These are phyloP conservation scores for Diorhabda sublineata DNA, from an alignment of 1,140 invertebrate species.

Conservation along the genomic window DNA sequence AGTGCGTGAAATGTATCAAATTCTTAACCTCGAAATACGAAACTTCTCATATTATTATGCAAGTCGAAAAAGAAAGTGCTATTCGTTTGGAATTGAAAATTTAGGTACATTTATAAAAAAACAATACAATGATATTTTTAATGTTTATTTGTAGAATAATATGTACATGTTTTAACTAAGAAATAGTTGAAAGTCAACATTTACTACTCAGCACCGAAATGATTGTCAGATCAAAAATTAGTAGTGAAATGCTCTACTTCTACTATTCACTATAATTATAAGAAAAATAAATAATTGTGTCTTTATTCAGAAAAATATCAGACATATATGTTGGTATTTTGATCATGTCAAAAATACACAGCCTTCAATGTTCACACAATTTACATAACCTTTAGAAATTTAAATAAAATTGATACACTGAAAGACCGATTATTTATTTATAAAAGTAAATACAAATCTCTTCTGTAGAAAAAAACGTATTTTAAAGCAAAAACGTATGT, in stretches of 20 bases:
- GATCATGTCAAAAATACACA: neutral
- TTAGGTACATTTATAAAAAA: too few relatives aligned
- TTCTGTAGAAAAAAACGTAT: too few relatives aligned
- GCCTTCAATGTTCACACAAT: conserved; percentile 2
- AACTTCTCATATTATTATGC: too few relatives aligned
- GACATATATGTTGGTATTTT: neutral
- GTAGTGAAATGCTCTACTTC: neutral
- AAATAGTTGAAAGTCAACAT: neutral
- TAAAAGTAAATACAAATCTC: too few relatives aligned
- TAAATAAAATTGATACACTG: too few relatives aligned
- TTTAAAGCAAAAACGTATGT: too few relatives aligned
- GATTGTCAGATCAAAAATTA: neutral
- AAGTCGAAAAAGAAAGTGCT: too few relatives aligned
- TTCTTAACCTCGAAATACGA: too few relatives aligned
- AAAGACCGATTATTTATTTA: too few relatives aligned
- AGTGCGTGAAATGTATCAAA: too few relatives aligned
- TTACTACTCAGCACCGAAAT: neutral
- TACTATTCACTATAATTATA: neutral
- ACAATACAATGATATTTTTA: too few relatives aligned
- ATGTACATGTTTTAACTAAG: neutral
- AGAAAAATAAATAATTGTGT: neutral
- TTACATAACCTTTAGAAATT: neutral
- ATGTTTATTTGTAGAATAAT: neutral
- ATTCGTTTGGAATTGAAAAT: too few relatives aligned
- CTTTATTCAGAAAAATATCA: neutral